A percentile compares a stretch with the other conserved stretches of the same genome.
These are phyloP conservation scores for Chionis minor DNA, from an alignment of 2,113 vertebrate species.

Conservation along the genomic window DNA sequence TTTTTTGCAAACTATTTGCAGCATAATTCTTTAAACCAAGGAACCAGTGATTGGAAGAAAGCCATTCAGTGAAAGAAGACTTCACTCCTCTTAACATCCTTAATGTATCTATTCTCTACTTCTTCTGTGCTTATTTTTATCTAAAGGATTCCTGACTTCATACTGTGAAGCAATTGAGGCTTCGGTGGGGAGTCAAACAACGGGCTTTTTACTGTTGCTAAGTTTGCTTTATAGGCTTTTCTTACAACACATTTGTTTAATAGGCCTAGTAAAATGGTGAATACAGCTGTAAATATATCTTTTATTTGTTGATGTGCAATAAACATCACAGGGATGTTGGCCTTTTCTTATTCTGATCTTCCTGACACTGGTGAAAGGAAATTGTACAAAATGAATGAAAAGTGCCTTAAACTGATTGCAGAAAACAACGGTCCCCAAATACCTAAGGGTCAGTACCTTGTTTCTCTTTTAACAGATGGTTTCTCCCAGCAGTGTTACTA, in stretches of 20 bases:
- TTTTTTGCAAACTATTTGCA: background rate
- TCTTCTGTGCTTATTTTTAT: constrained; percentile 57
- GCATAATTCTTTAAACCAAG: background rate
- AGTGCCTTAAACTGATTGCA: constrained; percentile 1
- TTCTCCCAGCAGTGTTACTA: constrained; percentile 45
- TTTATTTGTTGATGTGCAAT: constrained; percentile 47
- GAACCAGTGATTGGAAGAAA: background rate
- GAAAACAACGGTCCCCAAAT: constrained; percentile 5
- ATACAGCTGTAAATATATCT: constrained; percentile 55
- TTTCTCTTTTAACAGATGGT: constrained; percentile 41
- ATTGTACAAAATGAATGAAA: constrained; percentile 22
- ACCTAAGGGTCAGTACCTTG: constrained; percentile 23
- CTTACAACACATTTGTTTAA: constrained; percentile 49
- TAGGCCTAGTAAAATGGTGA: constrained; percentile 52
- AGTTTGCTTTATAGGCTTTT: constrained; percentile 53
- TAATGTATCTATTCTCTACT: constrained; percentile 8
- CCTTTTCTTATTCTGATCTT: constrained; percentile 53
- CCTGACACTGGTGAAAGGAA: constrained; percentile 34
- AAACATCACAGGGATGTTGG: constrained; percentile 10
- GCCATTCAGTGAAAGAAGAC: background rate
- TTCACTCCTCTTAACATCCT: background rate
- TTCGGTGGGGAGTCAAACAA: constrained; percentile 55
- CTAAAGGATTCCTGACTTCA: constrained; percentile 62
- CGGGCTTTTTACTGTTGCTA: constrained; percentile 54
- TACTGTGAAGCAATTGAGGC: constrained; percentile 59